Percentiles rank a stretch among this genome's conserved stretches.
Evolutionary conservation across 2,888 invertebrate species (phyloP).

Genomic region (Heliconius cydno): DNA sequence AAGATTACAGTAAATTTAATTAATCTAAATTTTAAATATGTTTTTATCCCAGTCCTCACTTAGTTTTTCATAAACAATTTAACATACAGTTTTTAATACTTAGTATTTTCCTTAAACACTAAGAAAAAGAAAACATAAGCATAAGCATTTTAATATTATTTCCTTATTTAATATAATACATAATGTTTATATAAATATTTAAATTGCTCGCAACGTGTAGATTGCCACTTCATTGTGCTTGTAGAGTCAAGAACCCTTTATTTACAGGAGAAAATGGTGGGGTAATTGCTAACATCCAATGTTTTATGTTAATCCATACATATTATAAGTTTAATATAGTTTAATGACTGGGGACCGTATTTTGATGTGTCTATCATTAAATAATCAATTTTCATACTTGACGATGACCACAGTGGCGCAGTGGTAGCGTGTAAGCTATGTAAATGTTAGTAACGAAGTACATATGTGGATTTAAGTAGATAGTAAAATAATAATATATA

Average conservation of each 20-base stretch:
- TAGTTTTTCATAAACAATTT: no score
- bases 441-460: not conserved
- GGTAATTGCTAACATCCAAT: conserved; percentile 43
- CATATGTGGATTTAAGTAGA: not conserved
- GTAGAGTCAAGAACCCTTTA: conserved; percentile 47
- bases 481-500: no score
- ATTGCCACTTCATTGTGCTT: conserved; percentile 44
- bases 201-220: conserved; percentile 35
- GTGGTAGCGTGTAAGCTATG: not conserved
- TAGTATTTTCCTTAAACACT: not conserved
- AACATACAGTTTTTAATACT: not conserved
- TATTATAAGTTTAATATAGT: conserved; percentile 25
- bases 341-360: conserved; percentile 23
- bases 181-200: conserved; percentile 45
- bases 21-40: not conserved
- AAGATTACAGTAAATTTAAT: not conserved
- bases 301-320: conserved; percentile 42
- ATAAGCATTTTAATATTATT: not conserved
- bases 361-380: conserved; percentile 32
- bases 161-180: conserved; percentile 19
- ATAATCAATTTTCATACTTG: conserved; percentile 19
- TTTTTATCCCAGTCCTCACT: not conserved
- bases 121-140: not conserved
- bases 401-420: not conserved
- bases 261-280: conserved; percentile 46